These are phyloP conservation scores for Drosophila asahinai DNA, from an alignment of 1,140 invertebrate species.

Conservation along the genomic window DNA sequence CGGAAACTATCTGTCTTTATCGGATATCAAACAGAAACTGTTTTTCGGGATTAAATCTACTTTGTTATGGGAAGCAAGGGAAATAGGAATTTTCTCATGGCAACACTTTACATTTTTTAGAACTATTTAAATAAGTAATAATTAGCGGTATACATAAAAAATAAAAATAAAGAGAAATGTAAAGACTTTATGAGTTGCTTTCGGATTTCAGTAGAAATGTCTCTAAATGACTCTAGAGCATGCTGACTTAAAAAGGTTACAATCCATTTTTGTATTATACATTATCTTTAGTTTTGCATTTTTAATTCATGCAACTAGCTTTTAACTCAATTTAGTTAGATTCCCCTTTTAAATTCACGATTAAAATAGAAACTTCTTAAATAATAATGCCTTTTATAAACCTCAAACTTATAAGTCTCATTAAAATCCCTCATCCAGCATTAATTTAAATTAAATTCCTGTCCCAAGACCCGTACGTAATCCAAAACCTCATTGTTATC, in stretches of 20 bases:
- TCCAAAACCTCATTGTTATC: conserved; percentile 27
- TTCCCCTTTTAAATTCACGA: too few species aligned
- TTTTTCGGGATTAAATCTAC: not conserved
- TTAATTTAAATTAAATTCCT: conserved; percentile 12
- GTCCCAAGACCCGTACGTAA: conserved; percentile 12
- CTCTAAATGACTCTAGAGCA: too few species aligned
- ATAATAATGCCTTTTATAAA: not conserved
- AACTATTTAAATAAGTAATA: not conserved
- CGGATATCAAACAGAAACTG: not conserved
- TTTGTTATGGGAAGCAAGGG: too few species aligned
- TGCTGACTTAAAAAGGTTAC: not conserved
- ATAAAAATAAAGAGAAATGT: not conserved
- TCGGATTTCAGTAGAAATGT: not conserved
- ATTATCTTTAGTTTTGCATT: too few species aligned
- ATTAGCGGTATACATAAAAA: too few species aligned
- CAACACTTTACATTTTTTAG: too few species aligned
- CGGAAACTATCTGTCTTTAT: not conserved
- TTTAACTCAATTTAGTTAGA: not conserved
- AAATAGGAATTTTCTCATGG: too few species aligned
- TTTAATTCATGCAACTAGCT: not conserved
- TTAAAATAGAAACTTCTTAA: not conserved
- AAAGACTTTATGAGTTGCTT: not conserved
- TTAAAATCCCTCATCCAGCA: not conserved
- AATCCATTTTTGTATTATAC: too few species aligned
- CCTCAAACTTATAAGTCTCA: not conserved